These are phyloP conservation scores for Lycopodina hypogea DNA, from an alignment of 37 sponge, comb jelly and placozoan genomes.

Conservation along the genomic window DNA sequence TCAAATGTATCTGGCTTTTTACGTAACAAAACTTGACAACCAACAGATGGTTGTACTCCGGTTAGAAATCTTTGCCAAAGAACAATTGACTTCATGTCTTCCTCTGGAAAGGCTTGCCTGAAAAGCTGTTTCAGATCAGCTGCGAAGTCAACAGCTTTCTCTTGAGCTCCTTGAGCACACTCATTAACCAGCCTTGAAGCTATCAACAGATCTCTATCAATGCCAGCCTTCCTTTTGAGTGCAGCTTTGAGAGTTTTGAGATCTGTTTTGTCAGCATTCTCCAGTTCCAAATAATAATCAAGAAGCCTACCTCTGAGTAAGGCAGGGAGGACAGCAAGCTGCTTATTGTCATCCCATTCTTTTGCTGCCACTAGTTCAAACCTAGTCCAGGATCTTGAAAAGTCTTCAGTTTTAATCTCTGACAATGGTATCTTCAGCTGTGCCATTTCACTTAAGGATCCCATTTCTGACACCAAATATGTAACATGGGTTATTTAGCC, in stretches of 20 bases:
- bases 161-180: constrained; percentile 7
- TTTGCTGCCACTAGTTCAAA: not conserved
- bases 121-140: constrained; percentile 22
- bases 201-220: constrained; percentile 18
- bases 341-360: constrained; percentile 2
- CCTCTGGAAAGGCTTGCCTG: constrained; percentile 27
- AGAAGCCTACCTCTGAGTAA: constrained; percentile 28
- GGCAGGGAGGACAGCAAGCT: constrained; percentile 8
- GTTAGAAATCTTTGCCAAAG: constrained; percentile 37
- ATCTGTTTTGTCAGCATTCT: constrained; percentile 2
- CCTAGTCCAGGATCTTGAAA: not conserved
- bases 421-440: no score
- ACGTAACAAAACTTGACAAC: not conserved
- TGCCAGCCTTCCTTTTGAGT: not conserved
- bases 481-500: no score
- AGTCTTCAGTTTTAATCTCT: not conserved
- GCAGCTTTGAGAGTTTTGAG: constrained; percentile 11
- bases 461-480: no score
- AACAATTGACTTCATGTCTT: constrained; percentile 16
- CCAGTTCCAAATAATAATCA: constrained; percentile 13
- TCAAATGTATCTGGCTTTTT: constrained; percentile 19
- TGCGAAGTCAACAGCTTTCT: constrained; percentile 18
- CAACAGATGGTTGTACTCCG: constrained; percentile 12
- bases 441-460: no score
- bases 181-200: constrained; percentile 6